These are phyloP conservation scores for Lophius piscatorius DNA, from an alignment of 2,113 vertebrate genomes.

Conservation along the genomic window DNA sequence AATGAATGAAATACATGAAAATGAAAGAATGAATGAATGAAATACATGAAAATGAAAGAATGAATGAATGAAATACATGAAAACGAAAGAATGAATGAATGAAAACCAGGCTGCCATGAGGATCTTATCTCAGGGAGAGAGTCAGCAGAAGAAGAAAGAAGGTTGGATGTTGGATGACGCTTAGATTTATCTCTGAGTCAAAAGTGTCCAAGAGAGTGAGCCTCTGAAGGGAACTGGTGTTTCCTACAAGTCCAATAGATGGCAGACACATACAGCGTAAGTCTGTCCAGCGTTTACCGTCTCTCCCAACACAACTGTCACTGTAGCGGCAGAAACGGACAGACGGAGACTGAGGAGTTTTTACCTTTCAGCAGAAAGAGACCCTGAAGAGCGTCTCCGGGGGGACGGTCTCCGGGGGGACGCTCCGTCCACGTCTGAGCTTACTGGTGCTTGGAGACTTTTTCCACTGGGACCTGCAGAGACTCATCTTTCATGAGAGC, in stretches of 20 bases:
- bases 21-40: too few relatives aligned
- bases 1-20: too few relatives aligned
- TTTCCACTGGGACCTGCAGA: constrained; percentile 15
- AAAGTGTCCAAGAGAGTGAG: neutral
- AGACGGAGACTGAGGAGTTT: constrained; percentile 30
- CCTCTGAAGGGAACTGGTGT: constrained; percentile 54
- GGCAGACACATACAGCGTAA: constrained; percentile 79
- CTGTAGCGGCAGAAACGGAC: constrained; percentile 39
- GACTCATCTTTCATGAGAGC: too few relatives aligned
- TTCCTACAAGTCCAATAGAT: constrained; percentile 80
- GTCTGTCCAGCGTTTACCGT: constrained; percentile 27
- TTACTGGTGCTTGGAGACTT: constrained; percentile 29
- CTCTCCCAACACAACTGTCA: constrained; percentile 39
- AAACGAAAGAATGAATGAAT: too few relatives aligned
- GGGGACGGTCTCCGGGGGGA: too few relatives aligned
- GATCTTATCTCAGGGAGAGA: too few relatives aligned
- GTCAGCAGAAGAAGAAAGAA: too few relatives aligned
- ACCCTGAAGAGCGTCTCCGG: constrained; percentile 27
- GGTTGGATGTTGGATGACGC: too few relatives aligned
- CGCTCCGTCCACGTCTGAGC: too few relatives aligned
- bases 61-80: too few relatives aligned
- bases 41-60: too few relatives aligned
- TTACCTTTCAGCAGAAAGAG: constrained; percentile 16
- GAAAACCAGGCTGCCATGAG: too few relatives aligned
- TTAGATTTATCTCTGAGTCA: constrained; percentile 14